A percentile compares a stretch with the other conserved stretches of the same genome.
phyloP scores from a whole-genome alignment of 2,113 vertebrate species.

The Tauraco erythrolophus region DNA sequence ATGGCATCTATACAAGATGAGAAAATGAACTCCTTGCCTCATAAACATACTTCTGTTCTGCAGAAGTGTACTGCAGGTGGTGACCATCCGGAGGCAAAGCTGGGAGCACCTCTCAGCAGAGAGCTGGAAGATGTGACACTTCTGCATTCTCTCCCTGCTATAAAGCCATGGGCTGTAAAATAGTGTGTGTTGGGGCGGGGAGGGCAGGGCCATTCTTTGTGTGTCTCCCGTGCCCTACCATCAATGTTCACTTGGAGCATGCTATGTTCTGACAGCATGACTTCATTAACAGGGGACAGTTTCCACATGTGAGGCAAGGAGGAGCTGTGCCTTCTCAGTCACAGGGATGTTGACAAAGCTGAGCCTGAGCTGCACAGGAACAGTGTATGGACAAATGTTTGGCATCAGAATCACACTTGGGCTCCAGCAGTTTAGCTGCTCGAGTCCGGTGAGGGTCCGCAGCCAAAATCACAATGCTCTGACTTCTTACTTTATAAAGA shows the following conservation, averaged over 20 bases:
- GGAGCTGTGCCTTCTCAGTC: conserved; percentile 48
- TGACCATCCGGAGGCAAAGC: background rate
- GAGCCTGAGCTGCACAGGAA: conserved; percentile 53
- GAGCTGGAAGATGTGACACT: background rate
- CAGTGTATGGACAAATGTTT: conserved; percentile 71
- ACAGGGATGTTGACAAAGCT: conserved; percentile 63
- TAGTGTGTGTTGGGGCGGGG: background rate
- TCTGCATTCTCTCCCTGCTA: background rate
- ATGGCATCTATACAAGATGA: background rate
- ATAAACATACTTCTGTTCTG: background rate
- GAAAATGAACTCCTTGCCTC: background rate
- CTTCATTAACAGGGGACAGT: conserved; percentile 69
- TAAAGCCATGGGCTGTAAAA: background rate
- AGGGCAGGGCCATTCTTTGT: background rate
- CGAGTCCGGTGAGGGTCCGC: background rate
- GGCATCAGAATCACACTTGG: conserved; percentile 50
- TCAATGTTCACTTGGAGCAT: background rate
- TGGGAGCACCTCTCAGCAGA: conserved; percentile 16
- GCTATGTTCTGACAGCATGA: conserved; percentile 38
- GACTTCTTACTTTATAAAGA: conserved; percentile 41
- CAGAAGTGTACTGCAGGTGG: background rate
- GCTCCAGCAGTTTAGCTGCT: conserved; percentile 65
- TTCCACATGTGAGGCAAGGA: conserved; percentile 47
- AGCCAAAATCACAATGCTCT: conserved; percentile 65
- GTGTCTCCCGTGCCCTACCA: background rate